Evolutionary conservation across 2,888 invertebrate genomes (phyloP).

Genomic region (Ganaspis brasiliensis): DNA sequence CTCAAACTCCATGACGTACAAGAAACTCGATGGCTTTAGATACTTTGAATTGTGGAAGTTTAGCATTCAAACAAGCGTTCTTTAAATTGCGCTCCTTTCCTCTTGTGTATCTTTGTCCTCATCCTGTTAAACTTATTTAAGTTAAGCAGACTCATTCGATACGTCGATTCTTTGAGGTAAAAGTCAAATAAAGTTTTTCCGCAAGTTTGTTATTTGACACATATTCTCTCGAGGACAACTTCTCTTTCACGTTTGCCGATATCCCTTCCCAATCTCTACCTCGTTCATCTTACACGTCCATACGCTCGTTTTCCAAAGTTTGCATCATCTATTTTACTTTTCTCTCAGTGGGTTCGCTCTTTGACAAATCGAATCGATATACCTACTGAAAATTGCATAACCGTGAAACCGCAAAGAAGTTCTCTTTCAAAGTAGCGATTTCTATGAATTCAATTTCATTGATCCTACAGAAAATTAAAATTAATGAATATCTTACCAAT

Average conservation of each 20-base stretch:
- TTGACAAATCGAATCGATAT: conserved; percentile 29
- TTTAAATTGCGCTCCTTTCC: not conserved
- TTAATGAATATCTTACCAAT: too few species aligned
- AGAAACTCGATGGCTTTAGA: too few species aligned
- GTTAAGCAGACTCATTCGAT: conserved; percentile 67
- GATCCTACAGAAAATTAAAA: not conserved
- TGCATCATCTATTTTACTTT: conserved; percentile 67
- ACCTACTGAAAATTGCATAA: conserved; percentile 11
- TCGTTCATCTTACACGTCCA: conserved; percentile 43
- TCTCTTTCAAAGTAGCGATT: not conserved
- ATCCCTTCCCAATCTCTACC: conserved; percentile 38
- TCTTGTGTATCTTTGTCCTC: conserved; percentile 57
- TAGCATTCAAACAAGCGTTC: not conserved
- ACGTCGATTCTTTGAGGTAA: conserved; percentile 64
- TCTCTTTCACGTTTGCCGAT: conserved; percentile 50
- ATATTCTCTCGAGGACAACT: conserved; percentile 64
- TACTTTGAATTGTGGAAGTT: too few species aligned
- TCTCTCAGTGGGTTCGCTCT: conserved; percentile 55
- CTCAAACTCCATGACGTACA: too few species aligned
- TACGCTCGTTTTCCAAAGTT: conserved; percentile 54
- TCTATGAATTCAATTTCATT: not conserved
- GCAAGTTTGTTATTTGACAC: conserved; percentile 64
- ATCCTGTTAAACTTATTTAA: conserved; percentile 67
- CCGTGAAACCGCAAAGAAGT: conserved; percentile 20
- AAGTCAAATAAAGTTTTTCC: conserved; percentile 67